These are phyloP conservation scores for Synergus japonicus DNA, from an alignment of 2,888 invertebrate genomes.

Conservation along the genomic window DNA sequence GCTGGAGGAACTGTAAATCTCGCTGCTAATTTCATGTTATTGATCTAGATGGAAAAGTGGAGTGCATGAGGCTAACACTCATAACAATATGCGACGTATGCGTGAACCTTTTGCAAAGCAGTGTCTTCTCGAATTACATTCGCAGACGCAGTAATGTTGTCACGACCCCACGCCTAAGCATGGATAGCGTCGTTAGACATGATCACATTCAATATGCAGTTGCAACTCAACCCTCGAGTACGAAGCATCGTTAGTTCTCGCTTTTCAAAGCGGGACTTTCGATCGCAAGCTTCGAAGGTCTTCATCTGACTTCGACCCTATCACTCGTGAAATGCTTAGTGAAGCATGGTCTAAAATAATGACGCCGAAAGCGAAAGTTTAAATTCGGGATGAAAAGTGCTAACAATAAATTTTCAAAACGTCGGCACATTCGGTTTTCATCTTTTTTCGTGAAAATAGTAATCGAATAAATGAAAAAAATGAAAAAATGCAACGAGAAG, in stretches of 20 bases:
- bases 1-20: neutral
- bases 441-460: neutral
- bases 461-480: neutral
- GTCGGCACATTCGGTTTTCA: neutral
- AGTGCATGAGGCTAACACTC: conserved; percentile 10
- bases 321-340: conserved; percentile 32
- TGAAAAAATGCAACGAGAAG: neutral
- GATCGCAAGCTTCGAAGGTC: conserved; percentile 43
- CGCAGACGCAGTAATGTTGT: conserved; percentile 64
- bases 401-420: neutral
- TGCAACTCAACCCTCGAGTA: conserved; percentile 55
- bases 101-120: conserved; percentile 48
- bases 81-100: conserved; percentile 30
- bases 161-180: conserved; percentile 59
- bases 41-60: conserved; percentile 39
- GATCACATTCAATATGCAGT: conserved; percentile 57
- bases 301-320: conserved; percentile 11
- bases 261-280: conserved; percentile 49
- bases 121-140: conserved; percentile 65
- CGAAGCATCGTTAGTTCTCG: conserved; percentile 53
- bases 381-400: conserved; percentile 1
- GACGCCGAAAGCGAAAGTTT: neutral
- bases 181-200: conserved; percentile 52
- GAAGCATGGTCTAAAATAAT: conserved; percentile 2
- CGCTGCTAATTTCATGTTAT: conserved; percentile 31